Base-by-base conservation (phyloP, 1,140 invertebrate species). In the Adelges cooleyi region DNA sequence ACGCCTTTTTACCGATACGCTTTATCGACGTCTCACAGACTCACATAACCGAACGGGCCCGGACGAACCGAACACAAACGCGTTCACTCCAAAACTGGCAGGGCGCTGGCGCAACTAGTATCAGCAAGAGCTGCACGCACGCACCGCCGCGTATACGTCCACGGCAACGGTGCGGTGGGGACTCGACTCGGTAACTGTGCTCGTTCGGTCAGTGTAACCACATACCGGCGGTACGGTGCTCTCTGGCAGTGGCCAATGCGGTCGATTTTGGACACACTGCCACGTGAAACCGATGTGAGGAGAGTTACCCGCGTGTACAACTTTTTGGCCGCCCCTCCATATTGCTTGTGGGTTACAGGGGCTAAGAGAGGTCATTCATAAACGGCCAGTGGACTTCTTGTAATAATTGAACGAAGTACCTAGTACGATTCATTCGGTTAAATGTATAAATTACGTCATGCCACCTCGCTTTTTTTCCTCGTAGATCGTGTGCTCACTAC, bases 341-440 rank as follows among this genome's bases (percentile, higher is more conserved):
- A 29, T 6, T 8, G 15, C 11, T 23, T 2, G 1, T 23, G 9
- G 20, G 22, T 13, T 15, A 8, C 2, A 10, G 18, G 5, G 20
- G 25, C 50, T 4, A 27, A 17, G 54, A 59, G 38, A 59, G 54
- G 54, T 59, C 54, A 59, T 59, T 59, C 54, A 59, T 59, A 42
- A 59, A 56, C 52, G 13, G 11, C 22, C 53, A 33, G 51, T 23
- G 48, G 50, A 44, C 22, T 20, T 59, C 22, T 36, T 59, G 13
- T 38, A 40, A 54, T 54, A 23, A n/a, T n/a, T n/a, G n/a, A n/a
- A n/a, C 33, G n/a, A 18, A 13, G 38, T 38, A 18, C 5, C 20
- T n/a, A n/a, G n/a, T n/a, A 18, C 33, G 29, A 33, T 5, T 17
- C 51, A 1, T n/a, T 18, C 9, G n/a, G 33, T 38, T 53, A 23